Percentiles rank a stretch among this genome's conserved stretches.
phyloP scores from a whole-genome alignment of 2,888 invertebrate genomes.

The Petrophora chlorosata region DNA sequence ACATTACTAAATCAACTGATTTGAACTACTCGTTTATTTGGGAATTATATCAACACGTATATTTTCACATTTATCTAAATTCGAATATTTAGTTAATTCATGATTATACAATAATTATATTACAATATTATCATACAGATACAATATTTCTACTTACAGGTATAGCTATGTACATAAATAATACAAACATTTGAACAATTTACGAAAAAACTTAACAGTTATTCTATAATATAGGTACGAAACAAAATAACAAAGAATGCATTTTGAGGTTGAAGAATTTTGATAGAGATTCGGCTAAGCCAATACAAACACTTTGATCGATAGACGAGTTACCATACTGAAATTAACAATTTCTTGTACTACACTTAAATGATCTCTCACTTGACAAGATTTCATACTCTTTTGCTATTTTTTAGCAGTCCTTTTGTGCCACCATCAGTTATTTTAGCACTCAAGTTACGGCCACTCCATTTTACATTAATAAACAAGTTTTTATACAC shows the following conservation, averaged over 20 bases:
- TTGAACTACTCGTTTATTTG: constrained; percentile 61
- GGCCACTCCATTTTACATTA: not conserved
- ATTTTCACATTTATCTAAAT: constrained; percentile 63
- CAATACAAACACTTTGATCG: constrained; percentile 23
- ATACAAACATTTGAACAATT: constrained; percentile 79
- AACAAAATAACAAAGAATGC: constrained; percentile 69
- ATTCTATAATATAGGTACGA: constrained; percentile 63
- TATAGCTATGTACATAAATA: constrained; percentile 77
- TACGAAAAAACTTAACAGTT: constrained; percentile 77
- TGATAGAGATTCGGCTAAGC: constrained; percentile 24
- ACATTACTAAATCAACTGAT: constrained; percentile 61
- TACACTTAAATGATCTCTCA: no score
- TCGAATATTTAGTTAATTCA: constrained; percentile 49
- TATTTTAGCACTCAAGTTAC: not conserved
- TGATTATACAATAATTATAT: no score
- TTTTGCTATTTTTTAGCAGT: not conserved
- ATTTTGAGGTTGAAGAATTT: constrained; percentile 4
- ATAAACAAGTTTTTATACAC: not conserved
- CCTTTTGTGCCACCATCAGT: not conserved
- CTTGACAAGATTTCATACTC: not conserved
- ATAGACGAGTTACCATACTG: constrained; percentile 2
- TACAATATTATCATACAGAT: constrained; percentile 39
- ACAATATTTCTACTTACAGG: constrained; percentile 66
- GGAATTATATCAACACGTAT: constrained; percentile 56
- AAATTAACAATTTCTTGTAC: not conserved